These are phyloP conservation scores for Umimayanthus kanabou DNA, from an alignment of 92 coral and sea anemone genomes.

Conservation along the genomic window DNA sequence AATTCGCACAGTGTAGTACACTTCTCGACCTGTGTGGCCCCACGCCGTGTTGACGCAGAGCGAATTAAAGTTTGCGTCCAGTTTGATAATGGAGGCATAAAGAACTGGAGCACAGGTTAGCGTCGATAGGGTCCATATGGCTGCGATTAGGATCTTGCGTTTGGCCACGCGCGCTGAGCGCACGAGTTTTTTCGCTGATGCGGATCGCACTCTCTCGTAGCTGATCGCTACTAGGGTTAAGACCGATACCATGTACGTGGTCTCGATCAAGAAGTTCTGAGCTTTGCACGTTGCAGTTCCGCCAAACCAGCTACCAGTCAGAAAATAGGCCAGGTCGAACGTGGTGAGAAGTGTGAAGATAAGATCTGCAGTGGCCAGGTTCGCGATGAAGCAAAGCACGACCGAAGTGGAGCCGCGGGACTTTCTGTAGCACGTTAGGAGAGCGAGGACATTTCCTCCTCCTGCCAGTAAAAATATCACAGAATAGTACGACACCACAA, in stretches of 20 bases:
- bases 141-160: constrained; percentile 21
- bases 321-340: constrained; percentile 37
- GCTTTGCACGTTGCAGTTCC: constrained; percentile 28
- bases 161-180: constrained; percentile 24
- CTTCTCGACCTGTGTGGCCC: constrained; percentile 30
- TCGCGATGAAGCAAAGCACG: constrained; percentile 35
- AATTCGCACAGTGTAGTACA: constrained; percentile 26
- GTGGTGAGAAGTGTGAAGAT: constrained; percentile 33
- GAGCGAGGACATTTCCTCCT: constrained; percentile 18
- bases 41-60: constrained; percentile 35
- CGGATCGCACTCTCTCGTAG: constrained; percentile 34
- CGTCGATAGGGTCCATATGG: constrained; percentile 18
- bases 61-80: not conserved
- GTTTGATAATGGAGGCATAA: constrained; percentile 12
- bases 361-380: constrained; percentile 35
- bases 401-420: constrained; percentile 34
- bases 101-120: constrained; percentile 30
- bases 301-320: constrained; percentile 31
- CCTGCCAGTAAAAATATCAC: constrained; percentile 24
- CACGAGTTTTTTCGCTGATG: constrained; percentile 30
- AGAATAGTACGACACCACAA: constrained; percentile 32
- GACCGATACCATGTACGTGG: constrained; percentile 35
- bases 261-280: constrained; percentile 39
- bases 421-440: constrained; percentile 29
- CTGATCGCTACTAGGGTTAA: constrained; percentile 38